A percentile compares a stretch with the other conserved stretches of the same genome.
These are phyloP conservation scores for Spodoptera littoralis DNA, from an alignment of 2,888 invertebrate genomes.

Conservation along the genomic window DNA sequence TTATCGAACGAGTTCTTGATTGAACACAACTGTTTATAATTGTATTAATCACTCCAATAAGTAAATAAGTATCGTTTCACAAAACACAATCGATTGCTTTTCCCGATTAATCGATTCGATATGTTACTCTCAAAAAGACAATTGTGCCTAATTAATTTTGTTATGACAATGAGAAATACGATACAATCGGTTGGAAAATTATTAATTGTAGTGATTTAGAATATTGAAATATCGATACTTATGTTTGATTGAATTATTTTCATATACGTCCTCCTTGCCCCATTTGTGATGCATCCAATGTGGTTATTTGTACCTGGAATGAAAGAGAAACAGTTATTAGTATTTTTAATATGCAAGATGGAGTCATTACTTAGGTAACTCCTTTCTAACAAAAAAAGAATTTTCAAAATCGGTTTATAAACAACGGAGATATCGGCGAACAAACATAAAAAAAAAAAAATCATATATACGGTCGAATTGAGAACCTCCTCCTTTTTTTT, in stretches of 20 bases:
- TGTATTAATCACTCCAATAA: conserved; percentile 14
- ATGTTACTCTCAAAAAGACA: conserved; percentile 35
- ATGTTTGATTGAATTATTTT: conserved; percentile 1
- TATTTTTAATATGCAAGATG: no score
- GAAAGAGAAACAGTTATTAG: background rate
- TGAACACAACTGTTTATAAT: background rate
- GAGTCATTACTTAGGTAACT: no score
- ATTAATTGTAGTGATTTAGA: background rate
- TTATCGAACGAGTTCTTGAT: background rate
- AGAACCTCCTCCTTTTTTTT: no score
- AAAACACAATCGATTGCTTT: no score
- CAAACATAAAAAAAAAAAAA: no score
- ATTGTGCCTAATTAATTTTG: conserved; percentile 30
- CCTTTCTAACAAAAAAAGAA: no score
- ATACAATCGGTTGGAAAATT: conserved; percentile 14
- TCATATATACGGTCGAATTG: no score
- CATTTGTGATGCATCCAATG: no score
- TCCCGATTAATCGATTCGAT: conserved; percentile 20
- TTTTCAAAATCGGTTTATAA: no score
- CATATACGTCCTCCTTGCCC: background rate
- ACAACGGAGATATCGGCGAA: no score
- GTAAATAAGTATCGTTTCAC: background rate
- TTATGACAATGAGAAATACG: conserved; percentile 7
- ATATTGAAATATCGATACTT: conserved; percentile 17
- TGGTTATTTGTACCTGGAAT: conserved; percentile 15